phyloP scores from a whole-genome alignment of 2,888 invertebrate species.

The Eilema caniola region DNA sequence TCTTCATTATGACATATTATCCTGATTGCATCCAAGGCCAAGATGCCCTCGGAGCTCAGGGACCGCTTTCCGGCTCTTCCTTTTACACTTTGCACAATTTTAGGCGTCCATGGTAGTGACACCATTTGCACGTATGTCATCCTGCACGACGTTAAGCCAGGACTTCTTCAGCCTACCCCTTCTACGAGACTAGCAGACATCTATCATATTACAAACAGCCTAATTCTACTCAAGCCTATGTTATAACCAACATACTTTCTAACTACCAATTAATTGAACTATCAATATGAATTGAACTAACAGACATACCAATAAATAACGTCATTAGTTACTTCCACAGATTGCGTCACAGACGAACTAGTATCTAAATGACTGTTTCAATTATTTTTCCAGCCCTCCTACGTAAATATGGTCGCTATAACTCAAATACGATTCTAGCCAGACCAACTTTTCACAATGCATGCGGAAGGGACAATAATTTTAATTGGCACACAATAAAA shows the following conservation, averaged over 20 bases:
- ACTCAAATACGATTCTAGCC: slow-evolving; percentile 44
- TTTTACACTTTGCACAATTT: no score
- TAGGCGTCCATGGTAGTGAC: no score
- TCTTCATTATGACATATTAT: no score
- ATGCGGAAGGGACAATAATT: slow-evolving; percentile 72
- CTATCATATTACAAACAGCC: not conserved
- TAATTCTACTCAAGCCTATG: not conserved
- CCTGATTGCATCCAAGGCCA: no score
- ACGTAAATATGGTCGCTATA: slow-evolving; percentile 30
- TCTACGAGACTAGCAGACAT: not conserved
- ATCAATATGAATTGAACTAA: slow-evolving; percentile 7
- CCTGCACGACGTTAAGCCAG: no score
- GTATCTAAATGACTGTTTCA: slow-evolving; percentile 35
- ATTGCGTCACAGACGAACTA: slow-evolving; percentile 34
- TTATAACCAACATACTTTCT: not conserved
- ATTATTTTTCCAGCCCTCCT: slow-evolving; percentile 49
- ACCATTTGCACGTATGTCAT: no score
- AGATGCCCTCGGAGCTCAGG: no score
- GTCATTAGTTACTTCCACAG: slow-evolving; percentile 15
- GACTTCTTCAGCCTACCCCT: no score
- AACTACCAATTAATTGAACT: not conserved
- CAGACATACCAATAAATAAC: slow-evolving; percentile 13
- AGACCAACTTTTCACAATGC: slow-evolving; percentile 52
- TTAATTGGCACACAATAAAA: slow-evolving; percentile 85
- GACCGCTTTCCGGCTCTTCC: no score